Percentiles rank a stretch among this genome's conserved stretches.
phyloP scores from a whole-genome alignment of 2,113 vertebrate species.

The Aphyosemion australe region DNA sequence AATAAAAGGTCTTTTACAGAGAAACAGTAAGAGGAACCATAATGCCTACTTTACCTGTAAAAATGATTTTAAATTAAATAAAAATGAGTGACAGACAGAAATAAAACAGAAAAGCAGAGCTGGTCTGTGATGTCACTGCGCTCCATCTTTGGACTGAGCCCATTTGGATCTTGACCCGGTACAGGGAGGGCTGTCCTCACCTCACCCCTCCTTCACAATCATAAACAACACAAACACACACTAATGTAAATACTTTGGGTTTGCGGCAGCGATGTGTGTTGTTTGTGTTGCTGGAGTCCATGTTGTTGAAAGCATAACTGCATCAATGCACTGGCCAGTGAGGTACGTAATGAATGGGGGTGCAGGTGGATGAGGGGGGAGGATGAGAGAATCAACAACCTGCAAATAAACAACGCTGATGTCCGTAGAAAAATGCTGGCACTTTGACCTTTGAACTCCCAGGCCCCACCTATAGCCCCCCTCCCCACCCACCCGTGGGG shows the following conservation, averaged over 20 bases:
- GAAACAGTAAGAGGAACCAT: conserved; percentile 77
- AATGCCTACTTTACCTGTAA: conserved; percentile 85
- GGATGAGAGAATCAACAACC: conserved; percentile 30
- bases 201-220: conserved; percentile 21
- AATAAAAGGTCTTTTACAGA: conserved; percentile 82
- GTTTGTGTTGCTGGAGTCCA: conserved; percentile 38
- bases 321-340: conserved; percentile 56
- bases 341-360: conserved; percentile 62
- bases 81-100: conserved; percentile 34
- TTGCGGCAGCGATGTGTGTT: conserved; percentile 69
- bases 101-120: conserved; percentile 50
- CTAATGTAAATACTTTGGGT: conserved; percentile 81
- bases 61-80: conserved; percentile 59
- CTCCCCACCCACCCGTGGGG: conserved; percentile 36
- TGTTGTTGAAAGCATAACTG: conserved; percentile 55
- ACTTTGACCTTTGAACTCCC: conserved; percentile 53
- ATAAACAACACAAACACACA: conserved; percentile 3
- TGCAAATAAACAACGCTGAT: conserved; percentile 48
- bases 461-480: conserved; percentile 32
- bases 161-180: conserved; percentile 41
- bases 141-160: conserved; percentile 65
- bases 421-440: conserved; percentile 71
- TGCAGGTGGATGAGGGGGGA: conserved; percentile 3
- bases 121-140: conserved; percentile 70
- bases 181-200: conserved; percentile 11